Base-by-base conservation (phyloP, 53 echinoderm and acorn worm genomes). In the Arbacia lixula region DNA sequence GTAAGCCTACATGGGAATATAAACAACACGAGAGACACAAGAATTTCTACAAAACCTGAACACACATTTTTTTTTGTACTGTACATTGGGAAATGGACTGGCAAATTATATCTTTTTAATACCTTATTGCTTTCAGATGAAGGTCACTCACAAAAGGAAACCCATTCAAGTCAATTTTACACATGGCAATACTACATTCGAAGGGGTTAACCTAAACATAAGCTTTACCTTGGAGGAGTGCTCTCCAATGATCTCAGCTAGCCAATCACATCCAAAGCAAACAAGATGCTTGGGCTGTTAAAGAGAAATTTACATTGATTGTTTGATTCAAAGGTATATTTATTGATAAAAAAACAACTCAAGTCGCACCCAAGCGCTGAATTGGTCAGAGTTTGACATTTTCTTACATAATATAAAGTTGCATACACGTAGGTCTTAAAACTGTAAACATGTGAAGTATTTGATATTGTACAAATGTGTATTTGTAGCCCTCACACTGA, bases 131-230 rank as follows among this genome's bases (percentile, higher is more conserved):
- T 78, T 37, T 60, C 38, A 31, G 5, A 78, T 78, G 78, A 55
- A n/a, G 22, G 36, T 78, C 28, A 78, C 58, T 6, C 78, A 78
- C 36, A 78, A 78, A n/a, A 78, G 36, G 25, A 58, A 55, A 55
- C 78, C 78, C 28, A 35, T 35, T 22, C 34, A 32, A 35, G 34
- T 3, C 29, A 34, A 55, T 11, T 77, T 54, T 36, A 77, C 20
- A 22, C 6, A 54, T 32, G 78, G 78, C 10, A 40, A 54, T 1
- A 31, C 22, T 20, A 35, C 27, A 2, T 21, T 77, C 8, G 78
- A 77, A 36, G 58, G 33, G 55, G 78, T 77, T 9, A 52, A n/a
- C n/a, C n/a, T n/a, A 52, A 77, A 56, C 58, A 77, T 58, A 24
- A 62, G 4, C 62, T 34, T 16, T 62, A 31, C 14, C 62, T 62